Evolutionary conservation across 2,888 invertebrate genomes (phyloP), one percentile per base, ranked within the genome.

Genomic region (Slavum lentiscoides): DNA sequence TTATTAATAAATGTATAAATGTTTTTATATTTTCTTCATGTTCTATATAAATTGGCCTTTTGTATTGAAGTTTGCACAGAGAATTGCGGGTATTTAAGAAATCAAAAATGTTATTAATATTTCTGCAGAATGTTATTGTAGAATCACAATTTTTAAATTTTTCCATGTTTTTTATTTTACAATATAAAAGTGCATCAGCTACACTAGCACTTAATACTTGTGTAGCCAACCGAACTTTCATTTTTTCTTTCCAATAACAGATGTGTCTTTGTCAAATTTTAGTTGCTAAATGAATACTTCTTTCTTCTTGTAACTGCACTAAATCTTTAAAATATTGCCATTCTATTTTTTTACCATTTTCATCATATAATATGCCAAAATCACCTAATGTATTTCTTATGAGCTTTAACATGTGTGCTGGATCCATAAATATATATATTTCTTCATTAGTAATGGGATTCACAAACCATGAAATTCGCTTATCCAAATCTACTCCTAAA

Each of bases 381-480:
- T 76, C 58, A n/a, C 76, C 61, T 53, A 76, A 5, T 13, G 76
- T 76, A 23, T n/a, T n/a, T n/a, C n/a, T n/a, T n/a, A n/a, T n/a
- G n/a, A n/a, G n/a, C n/a, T n/a, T n/a, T n/a, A n/a, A n/a, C n/a
- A n/a, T n/a, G n/a, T n/a, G n/a, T n/a, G n/a, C n/a, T n/a, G n/a
- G n/a, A n/a, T n/a, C n/a, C n/a, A n/a, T n/a, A n/a, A n/a, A n/a
- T n/a, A n/a, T n/a, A n/a, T n/a, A n/a, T n/a, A n/a, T n/a, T n/a
- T n/a, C n/a, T n/a, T n/a, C n/a, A n/a, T n/a, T n/a, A n/a, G n/a
- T n/a, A n/a, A n/a, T n/a, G n/a, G n/a, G n/a, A n/a, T n/a, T n/a
- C n/a, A n/a, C n/a, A n/a, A n/a, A n/a, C n/a, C n/a, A n/a, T n/a
- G n/a, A n/a, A n/a, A n/a, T n/a, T n/a, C n/a, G n/a, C n/a, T n/a